Base-by-base conservation (phyloP, 2,888 invertebrate genomes). In the Hypena proboscidalis region DNA sequence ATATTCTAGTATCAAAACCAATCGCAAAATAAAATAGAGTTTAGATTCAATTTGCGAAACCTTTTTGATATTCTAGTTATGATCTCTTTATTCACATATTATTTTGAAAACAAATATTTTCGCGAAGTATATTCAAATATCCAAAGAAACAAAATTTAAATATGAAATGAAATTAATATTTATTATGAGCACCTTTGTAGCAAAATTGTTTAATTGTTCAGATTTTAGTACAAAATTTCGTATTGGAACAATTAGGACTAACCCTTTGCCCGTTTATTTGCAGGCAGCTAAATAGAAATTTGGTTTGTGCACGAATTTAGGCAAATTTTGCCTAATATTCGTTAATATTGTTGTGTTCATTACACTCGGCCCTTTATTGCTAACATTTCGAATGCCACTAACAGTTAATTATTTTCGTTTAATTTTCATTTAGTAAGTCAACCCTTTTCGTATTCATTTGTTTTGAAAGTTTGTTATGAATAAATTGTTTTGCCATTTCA, bases 271-370 rank as follows among this genome's bases (percentile, higher is more conserved):
- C 57, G 57, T 66, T 67, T 70, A 73, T 73, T 73, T 64, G 63
- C 67, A 69, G 72, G 75, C 60, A 67, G 63, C 53, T 60, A 70
- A 78, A 79, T 77, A 77, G 77, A 79, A 80, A 80, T 78, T 74
- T 71, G 67, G 64, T 58, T 60, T 58, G 68, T 69, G 70, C 67
- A 74, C 70, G 74, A 79, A 77, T 83, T 76, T 37, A 43, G 25
- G 31, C 27, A 37, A 44, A 44, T 33, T 32, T 37, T 64, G 69
- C 68, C 67, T 75, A 75, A 78, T 80, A 77, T 73, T 62, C 67
- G 67, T 71, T 74, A 77, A 74, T 76, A 74, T 74, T 61, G 70
- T 69, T 73, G 69, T 77, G 75, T 77, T 72, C 70, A 76, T 77
- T 75, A 77, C 65, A 64, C 63, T 58, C 49, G 55, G 57, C 59